Conservation (phyloP, 2,888 invertebrate genomes). For the Apodemia mormo region DNA sequence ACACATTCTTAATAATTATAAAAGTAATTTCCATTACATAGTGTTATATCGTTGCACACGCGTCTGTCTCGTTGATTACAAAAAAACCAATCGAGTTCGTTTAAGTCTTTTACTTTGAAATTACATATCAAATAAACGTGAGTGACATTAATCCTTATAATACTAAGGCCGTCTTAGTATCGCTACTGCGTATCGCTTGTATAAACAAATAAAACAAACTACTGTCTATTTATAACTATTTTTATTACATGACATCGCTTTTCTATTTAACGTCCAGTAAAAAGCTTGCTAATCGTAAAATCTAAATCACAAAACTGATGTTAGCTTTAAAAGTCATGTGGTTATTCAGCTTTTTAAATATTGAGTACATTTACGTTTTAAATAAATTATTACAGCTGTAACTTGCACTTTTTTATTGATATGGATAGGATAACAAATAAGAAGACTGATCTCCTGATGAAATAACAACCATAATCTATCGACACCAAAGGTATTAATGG, state of each 20-base stretch:
- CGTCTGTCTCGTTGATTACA: slow-evolving; percentile 18
- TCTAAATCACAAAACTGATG: slow-evolving; percentile 17
- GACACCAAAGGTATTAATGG: too few relatives aligned
- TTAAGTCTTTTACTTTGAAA: slow-evolving; percentile 24
- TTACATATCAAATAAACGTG: slow-evolving; percentile 17
- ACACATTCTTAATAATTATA: too few relatives aligned
- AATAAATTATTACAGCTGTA: too few relatives aligned
- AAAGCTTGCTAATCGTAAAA: slow-evolving; percentile 18
- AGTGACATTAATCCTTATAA: slow-evolving; percentile 25
- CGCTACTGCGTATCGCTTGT: slow-evolving; percentile 23
- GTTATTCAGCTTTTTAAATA: neutral
- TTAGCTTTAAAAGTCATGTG: slow-evolving; percentile 10
- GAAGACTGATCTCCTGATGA: too few relatives aligned
- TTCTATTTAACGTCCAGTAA: slow-evolving; percentile 22
- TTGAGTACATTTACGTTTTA: neutral
- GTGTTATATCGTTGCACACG: slow-evolving; percentile 10
- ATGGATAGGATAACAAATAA: too few relatives aligned
- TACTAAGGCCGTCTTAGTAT: slow-evolving; percentile 17
- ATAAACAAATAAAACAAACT: slow-evolving; percentile 24
- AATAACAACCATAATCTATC: too few relatives aligned
- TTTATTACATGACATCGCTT: slow-evolving; percentile 10
- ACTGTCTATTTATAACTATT: slow-evolving; percentile 16
- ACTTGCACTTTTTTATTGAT: too few relatives aligned
- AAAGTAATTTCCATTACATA: neutral
- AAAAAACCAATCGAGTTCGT: slow-evolving; percentile 22